phyloP scores from a whole-genome alignment of 1,140 invertebrate species.

The Coptotermes formosanus region DNA sequence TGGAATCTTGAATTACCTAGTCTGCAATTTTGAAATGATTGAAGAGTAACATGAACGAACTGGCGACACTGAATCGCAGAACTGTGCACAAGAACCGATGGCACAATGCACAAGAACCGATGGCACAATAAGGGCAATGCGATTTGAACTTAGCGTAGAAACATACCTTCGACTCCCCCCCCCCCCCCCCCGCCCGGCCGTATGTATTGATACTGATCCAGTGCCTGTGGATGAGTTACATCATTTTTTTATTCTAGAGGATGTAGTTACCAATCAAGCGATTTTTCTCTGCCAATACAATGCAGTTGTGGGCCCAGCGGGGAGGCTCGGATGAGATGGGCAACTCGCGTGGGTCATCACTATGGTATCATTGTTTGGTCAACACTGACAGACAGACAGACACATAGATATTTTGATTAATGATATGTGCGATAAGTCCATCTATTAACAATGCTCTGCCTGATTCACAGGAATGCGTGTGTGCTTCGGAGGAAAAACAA shows the following conservation, averaged over 20 bases:
- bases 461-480: background rate
- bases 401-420: background rate
- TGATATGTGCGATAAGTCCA: background rate
- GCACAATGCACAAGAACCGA: too few species aligned
- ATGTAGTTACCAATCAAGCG: background rate
- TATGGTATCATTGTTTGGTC: slow-evolving; percentile 8
- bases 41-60: too few species aligned
- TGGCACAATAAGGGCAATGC: too few species aligned
- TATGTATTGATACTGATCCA: background rate
- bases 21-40: too few species aligned
- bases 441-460: slow-evolving; percentile 12
- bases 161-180: too few species aligned
- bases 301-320: background rate
- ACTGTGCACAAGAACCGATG: too few species aligned
- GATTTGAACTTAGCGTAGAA: too few species aligned
- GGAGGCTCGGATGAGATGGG: background rate
- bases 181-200: too few species aligned
- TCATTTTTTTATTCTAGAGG: background rate
- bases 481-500: background rate
- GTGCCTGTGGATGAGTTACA: background rate
- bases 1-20: too few species aligned
- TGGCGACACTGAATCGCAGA: too few species aligned
- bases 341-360: background rate
- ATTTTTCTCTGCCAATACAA: slow-evolving; percentile 15
- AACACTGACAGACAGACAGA: background rate